Evolutionary conservation across 2,113 vertebrate species (phyloP), one percentile per base, ranked within the genome.

Genomic region (Tyrannus savana): DNA sequence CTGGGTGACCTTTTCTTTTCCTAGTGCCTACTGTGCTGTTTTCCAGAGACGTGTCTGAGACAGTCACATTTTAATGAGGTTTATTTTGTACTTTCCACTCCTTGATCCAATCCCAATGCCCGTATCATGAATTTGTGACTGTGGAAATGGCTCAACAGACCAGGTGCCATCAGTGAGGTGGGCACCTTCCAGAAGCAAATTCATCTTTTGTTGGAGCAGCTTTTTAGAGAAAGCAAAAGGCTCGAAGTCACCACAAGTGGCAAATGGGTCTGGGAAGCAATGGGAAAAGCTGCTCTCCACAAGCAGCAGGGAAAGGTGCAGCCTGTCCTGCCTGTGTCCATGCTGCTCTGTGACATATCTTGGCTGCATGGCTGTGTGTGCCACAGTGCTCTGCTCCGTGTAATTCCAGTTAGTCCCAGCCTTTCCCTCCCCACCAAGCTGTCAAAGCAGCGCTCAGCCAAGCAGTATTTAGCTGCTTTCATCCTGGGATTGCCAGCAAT

Each of bases 331-430:
- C 18, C 5, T 3, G 30, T 39, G 25, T 46, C 71, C 1, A 3
- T 44, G 31, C 30, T 44, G 41, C 52, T 52, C 39, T 79, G 24
- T 1, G 6, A 39, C 63, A 60, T 0, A 1, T 30, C 39, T 60
- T 79, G n/a, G n/a, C 74, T 72, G 60, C 27, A 9, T 1, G 11
- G 25, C 1, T 35, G 41, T 0, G 0, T 24, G 35, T 39, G 41
- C 39, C 67, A 39, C 0, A 0, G 28, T 58, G 49, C 42, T 71
- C 39, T 89, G 49, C 47, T 84, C 30, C 18, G 6, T 24, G 30
- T 35, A 31, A 63, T 71, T 39, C 60, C 42, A 37, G 44, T 33
- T 56, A 35, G 47, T 14, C 10, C 28, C 23, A 53, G 8, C 23
- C 12, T 89, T 10, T 89, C 47, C 52, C 25, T 69, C 8, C 23